A percentile compares a stretch with the other conserved stretches of the same genome.
These are phyloP conservation scores for Macrocentrus cingulum DNA, from an alignment of 1,140 invertebrate genomes.

Conservation along the genomic window DNA sequence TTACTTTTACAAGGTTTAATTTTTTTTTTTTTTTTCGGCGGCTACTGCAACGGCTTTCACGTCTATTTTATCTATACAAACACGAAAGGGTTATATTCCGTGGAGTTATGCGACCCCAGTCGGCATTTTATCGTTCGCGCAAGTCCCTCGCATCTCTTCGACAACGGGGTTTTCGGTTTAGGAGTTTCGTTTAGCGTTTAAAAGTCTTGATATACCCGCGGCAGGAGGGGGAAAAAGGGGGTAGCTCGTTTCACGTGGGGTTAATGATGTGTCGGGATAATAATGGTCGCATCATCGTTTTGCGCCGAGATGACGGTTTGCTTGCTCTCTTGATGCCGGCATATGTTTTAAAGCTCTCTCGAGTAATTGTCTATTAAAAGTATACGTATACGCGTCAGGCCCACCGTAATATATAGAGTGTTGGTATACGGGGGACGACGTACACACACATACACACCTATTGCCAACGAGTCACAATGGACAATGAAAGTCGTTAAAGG, in stretches of 20 bases:
- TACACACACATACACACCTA: no score
- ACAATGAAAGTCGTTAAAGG: conserved; percentile 45
- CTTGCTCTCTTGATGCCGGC: conserved; percentile 27
- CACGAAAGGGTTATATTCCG: no score
- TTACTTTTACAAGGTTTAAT: no score
- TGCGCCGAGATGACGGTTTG: conserved; percentile 27
- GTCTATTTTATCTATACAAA: no score
- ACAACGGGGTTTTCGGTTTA: conserved; percentile 28
- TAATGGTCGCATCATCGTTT: conserved; percentile 51
- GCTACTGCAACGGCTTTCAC: no score
- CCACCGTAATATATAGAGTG: conserved; percentile 19
- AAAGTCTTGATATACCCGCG: conserved; percentile 11
- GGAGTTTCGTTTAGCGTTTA: conserved; percentile 29
- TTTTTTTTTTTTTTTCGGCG: no score
- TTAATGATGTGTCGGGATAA: conserved; percentile 57
- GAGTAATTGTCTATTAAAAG: conserved; percentile 55
- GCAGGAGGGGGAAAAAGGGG: not conserved
- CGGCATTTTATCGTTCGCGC: no score
- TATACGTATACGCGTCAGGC: conserved; percentile 36
- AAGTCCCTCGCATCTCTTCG: no score
- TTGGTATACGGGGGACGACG: no score
- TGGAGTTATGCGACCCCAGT: no score
- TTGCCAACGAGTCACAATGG: conserved; percentile 46
- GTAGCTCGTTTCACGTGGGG: conserved; percentile 29
- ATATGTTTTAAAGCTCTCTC: conserved; percentile 54